Base-by-base conservation (phyloP, 2,797 vertebrate species). In the Chelon labrosus region DNA sequence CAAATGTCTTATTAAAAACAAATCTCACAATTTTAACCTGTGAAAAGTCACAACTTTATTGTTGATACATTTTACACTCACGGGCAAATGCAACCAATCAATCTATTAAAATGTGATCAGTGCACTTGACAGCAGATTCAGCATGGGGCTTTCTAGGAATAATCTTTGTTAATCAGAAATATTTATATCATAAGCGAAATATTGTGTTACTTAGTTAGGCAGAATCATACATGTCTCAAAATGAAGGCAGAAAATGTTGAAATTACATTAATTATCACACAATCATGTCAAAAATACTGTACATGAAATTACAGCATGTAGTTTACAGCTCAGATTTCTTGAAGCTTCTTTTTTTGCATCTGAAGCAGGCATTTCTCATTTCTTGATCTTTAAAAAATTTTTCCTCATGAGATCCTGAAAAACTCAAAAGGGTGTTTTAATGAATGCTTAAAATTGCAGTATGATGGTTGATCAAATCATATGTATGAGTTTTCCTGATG, bases 261-360 rank as follows among this genome's bases (percentile, higher is more conserved):
- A 70, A 22, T 61, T 12, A 58, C 35, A 79, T 79, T 63, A 69
- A 6, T 27, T 27, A 27, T 27, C 5, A 27, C 27, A 27, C 3
- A 27, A 27, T n/a, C 27, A 27, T 27, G 27, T 27, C 27, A 27
- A 66, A 69, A 81, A 76, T 55, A 65, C n/a, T 76, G 39, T 68
- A 80, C 68, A 85, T 11, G 0, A 74, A 74, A 55, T 22, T 3
- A 67, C 1, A 2, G 27, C 0, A 52, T 70, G 16, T n/a, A 22
- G 31, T 64, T 66, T 19, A 47, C 1, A 54, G 16, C 22, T 60
- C 10, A 60, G 17, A 63, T 20, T 54, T 62, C 38, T 56, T 31
- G 3, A 70, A 73, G 31, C 27, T 31, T 31, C 4, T 31, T 31
- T 31, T 31, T 31, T 31, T 31, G 31, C 31, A 31, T 31, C 5